Base-by-base conservation (phyloP, 2,797 vertebrate genomes). In the Sebastes matsubarae region DNA sequence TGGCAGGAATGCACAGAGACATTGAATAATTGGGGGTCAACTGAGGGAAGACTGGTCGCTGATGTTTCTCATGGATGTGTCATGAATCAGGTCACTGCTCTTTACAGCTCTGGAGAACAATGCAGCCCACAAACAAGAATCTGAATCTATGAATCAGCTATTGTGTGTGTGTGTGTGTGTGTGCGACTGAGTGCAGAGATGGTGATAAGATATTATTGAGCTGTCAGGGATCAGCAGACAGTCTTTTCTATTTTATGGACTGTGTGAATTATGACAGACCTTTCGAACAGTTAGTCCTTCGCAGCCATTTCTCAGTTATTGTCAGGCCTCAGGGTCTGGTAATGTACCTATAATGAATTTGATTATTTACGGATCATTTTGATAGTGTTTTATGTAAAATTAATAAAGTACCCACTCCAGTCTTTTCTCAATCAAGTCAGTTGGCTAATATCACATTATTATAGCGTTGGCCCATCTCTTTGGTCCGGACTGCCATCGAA, bases 161-260 rank as follows among this genome's bases (percentile, higher is more conserved):
- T 61, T 80, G 30, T 86, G 63, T 54, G 18, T 81, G 50, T 61
- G 63, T 65, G 75, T 76, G 75, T 60, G 79, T 66, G 72, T 65
- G 72, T 36, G 34, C n/a, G 42, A 6, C 55, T 68, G 50, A 60
- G 27, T 46, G 38, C 68, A 73, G 60, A 67, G 60, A 85, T 74
- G 34, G 29, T 87, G 87, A 89, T 78, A 71, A 82, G 83, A 89
- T 90, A 85, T 77, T 80, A 81, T 75, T 68, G 75, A 86, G 72
- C 71, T 54, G 84, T 79, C 77, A 77, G 63, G 70, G 77, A 86
- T 84, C 84, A 85, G 67, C 75, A 70, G 63, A 36, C 72, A 75
- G 38, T 79, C 50, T 76, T 73, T 86, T 79, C 18, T 71, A 29
- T 67, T 79, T 58, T 65, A 79, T 78, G 52, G 29, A 77, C 67